Percentiles rank a stretch among this genome's conserved stretches.
These are phyloP conservation scores for Gallinago undulata DNA, from an alignment of 2,113 vertebrate genomes.

Conservation along the genomic window DNA sequence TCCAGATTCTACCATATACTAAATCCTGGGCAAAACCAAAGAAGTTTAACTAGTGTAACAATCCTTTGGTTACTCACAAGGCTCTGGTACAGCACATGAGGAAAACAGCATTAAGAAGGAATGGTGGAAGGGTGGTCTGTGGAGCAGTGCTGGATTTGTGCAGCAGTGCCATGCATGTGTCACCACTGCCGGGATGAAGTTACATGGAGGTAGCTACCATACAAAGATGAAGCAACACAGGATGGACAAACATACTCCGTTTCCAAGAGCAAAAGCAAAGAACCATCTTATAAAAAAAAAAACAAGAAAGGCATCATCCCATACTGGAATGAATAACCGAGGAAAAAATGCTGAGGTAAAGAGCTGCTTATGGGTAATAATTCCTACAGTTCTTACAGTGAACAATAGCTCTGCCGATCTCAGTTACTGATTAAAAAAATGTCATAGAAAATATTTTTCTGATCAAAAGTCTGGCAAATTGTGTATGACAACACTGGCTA, in stretches of 20 bases:
- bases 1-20: not conserved
- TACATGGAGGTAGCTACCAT: not conserved
- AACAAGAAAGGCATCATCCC: not conserved
- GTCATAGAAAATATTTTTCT: not conserved
- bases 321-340: not conserved
- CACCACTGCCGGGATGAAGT: not conserved
- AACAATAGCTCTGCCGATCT: not conserved
- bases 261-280: not conserved
- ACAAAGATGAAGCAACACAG: not conserved
- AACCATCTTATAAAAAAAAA: not conserved
- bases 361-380: not conserved
- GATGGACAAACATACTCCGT: not conserved
- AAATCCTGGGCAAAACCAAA: not conserved
- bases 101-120: not conserved
- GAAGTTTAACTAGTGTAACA: not conserved
- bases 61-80: not conserved
- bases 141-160: not conserved
- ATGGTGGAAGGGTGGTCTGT: not conserved
- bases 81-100: not conserved
- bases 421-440: not conserved
- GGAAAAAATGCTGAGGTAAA: not conserved
- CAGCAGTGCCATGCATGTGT: fast-evolving
- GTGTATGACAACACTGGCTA: conserved; percentile 30
- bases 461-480: conserved; percentile 52
- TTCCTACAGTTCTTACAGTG: not conserved